A percentile compares a stretch with the other conserved stretches of the same genome.
phyloP scores from a whole-genome alignment of 2,888 invertebrate species.

The Cabera pusaria region DNA sequence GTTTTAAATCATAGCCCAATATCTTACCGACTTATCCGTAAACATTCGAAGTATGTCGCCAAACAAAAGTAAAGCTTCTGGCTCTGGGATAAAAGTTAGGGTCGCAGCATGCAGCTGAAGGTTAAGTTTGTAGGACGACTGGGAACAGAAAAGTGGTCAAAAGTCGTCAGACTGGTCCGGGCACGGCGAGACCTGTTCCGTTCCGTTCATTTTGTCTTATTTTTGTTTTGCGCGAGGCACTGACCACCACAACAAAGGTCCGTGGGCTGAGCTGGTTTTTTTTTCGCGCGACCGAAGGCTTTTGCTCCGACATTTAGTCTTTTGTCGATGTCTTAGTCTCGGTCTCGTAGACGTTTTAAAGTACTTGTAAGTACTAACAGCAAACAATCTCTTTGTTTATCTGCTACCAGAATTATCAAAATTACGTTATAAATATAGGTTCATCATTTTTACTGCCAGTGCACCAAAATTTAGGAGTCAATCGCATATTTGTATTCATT shows the following conservation, averaged over 20 bases:
- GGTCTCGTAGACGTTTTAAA: conserved; percentile 10
- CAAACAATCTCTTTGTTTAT: too few species aligned
- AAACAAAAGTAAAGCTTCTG: conserved; percentile 32
- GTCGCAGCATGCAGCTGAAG: conserved; percentile 24
- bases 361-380: too few species aligned
- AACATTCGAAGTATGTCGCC: conserved; percentile 3
- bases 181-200: conserved; percentile 63
- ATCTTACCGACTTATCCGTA: conserved; percentile 6
- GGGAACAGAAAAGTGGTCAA: conserved; percentile 61
- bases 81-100: conserved; percentile 32
- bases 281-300: conserved; percentile 46
- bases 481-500: too few species aligned
- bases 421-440: too few species aligned
- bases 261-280: conserved; percentile 62
- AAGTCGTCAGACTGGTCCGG: conserved; percentile 68
- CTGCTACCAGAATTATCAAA: too few species aligned
- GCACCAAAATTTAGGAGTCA: too few species aligned
- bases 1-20: conserved; percentile 69
- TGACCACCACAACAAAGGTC: conserved; percentile 82
- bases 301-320: conserved; percentile 52
- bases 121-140: conserved; percentile 38
- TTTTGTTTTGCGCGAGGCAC: conserved; percentile 79
- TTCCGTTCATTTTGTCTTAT: conserved; percentile 73
- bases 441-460: too few species aligned
- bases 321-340: conserved; percentile 32